A percentile compares a stretch with the other conserved stretches of the same genome.
phyloP scores from a whole-genome alignment of 1,140 invertebrate genomes.

The Euura saliciscinereae region DNA sequence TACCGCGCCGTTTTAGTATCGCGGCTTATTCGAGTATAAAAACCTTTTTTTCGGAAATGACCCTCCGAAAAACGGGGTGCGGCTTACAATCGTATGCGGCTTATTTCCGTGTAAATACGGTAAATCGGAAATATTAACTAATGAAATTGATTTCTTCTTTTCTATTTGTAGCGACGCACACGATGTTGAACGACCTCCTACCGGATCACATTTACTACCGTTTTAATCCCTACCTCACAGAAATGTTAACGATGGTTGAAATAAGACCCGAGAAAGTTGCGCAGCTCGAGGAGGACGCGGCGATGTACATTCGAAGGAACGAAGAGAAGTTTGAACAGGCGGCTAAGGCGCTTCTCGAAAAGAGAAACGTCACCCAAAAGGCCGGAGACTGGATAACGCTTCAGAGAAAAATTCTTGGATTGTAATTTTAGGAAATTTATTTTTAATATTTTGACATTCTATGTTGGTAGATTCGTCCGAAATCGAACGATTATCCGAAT shows the following conservation, averaged over 20 bases:
- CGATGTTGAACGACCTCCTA: constrained; percentile 81
- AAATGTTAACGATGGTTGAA: constrained; percentile 85
- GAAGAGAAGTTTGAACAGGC: constrained; percentile 73
- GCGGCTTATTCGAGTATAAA: too few relatives aligned
- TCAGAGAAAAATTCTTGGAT: constrained; percentile 42
- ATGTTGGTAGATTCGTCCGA: too few relatives aligned
- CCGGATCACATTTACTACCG: constrained; percentile 82
- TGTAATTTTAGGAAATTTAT: constrained; percentile 10
- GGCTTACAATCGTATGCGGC: too few relatives aligned
- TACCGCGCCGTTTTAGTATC: too few relatives aligned
- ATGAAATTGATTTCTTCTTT: constrained; percentile 1
- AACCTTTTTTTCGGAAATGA: too few relatives aligned
- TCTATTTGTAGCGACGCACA: constrained; percentile 74
- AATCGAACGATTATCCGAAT: too few relatives aligned
- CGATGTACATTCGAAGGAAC: constrained; percentile 79
- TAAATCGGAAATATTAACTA: constrained; percentile 12
- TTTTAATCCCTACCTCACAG: constrained; percentile 89
- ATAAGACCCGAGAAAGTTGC: constrained; percentile 71
- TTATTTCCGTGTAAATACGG: too few relatives aligned
- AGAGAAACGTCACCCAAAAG: constrained; percentile 54
- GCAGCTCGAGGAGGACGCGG: constrained; percentile 69
- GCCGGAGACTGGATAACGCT: constrained; percentile 57
- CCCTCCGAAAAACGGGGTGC: too few relatives aligned
- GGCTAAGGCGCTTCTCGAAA: constrained; percentile 57
- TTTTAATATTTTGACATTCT: too few relatives aligned